Percentiles rank a stretch among this genome's conserved stretches.
Conservation (phyloP, 2,797 vertebrate species). For the Bryconaethiops microstoma region DNA sequence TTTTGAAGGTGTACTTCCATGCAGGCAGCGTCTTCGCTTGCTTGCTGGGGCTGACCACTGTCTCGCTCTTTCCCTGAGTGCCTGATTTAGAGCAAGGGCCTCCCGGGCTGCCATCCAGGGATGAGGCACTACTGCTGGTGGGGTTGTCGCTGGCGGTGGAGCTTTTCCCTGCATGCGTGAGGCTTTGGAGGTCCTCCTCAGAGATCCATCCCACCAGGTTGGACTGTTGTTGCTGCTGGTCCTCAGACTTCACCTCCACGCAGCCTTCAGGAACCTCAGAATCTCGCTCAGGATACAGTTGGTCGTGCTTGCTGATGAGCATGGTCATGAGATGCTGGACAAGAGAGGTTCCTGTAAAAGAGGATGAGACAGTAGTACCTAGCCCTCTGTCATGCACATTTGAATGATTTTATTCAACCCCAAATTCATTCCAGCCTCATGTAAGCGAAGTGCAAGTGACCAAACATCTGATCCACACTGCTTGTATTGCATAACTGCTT, state of each 20-base stretch:
- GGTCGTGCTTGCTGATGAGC: conserved; percentile 87
- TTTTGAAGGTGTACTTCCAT: conserved; percentile 89
- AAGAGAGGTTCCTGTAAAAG: conserved; percentile 85
- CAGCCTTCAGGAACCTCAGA: conserved; percentile 66
- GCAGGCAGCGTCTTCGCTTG: conserved; percentile 81
- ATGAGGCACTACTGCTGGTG: conserved; percentile 75
- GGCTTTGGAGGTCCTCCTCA: conserved; percentile 78
- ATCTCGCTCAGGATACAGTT: conserved; percentile 80
- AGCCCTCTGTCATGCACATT: too few species aligned
- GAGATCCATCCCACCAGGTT: conserved; percentile 87
- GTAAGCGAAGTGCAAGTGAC: too few species aligned
- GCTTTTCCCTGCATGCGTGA: conserved; percentile 58
- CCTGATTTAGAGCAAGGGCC: conserved; percentile 62
- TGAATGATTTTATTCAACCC: too few species aligned
- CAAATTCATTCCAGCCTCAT: too few species aligned
- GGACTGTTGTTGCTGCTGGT: conserved; percentile 75
- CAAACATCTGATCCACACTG: too few species aligned
- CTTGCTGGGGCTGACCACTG: conserved; percentile 79
- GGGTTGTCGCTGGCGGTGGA: conserved; percentile 68
- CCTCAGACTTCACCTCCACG: conserved; percentile 63
- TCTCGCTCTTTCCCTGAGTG: conserved; percentile 65
- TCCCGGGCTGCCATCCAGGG: conserved; percentile 73
- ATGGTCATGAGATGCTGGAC: conserved; percentile 94
- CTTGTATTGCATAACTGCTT: too few species aligned
- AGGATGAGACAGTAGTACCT: too few species aligned